A percentile compares a stretch with the other conserved stretches of the same genome.
These are phyloP conservation scores for Myrmophylax atrothorax DNA, from an alignment of 2,113 vertebrate genomes.

Conservation along the genomic window DNA sequence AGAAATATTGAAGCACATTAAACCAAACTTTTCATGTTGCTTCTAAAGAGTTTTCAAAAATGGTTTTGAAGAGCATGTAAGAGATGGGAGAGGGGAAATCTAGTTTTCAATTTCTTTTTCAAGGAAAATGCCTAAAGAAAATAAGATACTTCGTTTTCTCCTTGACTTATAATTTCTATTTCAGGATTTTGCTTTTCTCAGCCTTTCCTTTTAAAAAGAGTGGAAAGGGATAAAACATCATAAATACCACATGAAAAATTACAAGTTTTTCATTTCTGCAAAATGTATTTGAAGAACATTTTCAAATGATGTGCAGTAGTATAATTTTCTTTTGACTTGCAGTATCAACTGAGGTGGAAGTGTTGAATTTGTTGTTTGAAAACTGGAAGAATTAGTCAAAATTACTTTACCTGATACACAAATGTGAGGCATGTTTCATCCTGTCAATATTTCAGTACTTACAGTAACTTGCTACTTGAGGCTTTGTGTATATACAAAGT, in stretches of 20 bases:
- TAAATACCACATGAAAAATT: not conserved
- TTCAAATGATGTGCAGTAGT: not conserved
- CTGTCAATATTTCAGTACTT: not conserved
- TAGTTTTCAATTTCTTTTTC: not conserved
- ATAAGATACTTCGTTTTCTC: not conserved
- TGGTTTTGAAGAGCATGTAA: not conserved
- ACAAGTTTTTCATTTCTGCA: not conserved
- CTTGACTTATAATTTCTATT: not conserved
- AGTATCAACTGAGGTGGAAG: not conserved
- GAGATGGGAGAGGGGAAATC: not conserved
- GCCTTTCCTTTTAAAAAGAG: not conserved
- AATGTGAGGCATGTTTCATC: not conserved
- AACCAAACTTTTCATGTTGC: not conserved
- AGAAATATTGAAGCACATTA: not conserved
- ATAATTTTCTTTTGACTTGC: not conserved
- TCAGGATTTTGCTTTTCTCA: not conserved
- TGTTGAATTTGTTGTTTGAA: not conserved
- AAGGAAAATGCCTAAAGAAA: not conserved
- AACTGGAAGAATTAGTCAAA: not conserved
- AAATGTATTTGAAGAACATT: not conserved
- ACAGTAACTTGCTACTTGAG: not conserved
- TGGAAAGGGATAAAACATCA: not conserved
- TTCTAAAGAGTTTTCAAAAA: not conserved
- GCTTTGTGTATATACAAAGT: not conserved
- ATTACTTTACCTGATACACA: not conserved